phyloP scores from a whole-genome alignment of 2,888 invertebrate species.

The Zygaena filipendulae region DNA sequence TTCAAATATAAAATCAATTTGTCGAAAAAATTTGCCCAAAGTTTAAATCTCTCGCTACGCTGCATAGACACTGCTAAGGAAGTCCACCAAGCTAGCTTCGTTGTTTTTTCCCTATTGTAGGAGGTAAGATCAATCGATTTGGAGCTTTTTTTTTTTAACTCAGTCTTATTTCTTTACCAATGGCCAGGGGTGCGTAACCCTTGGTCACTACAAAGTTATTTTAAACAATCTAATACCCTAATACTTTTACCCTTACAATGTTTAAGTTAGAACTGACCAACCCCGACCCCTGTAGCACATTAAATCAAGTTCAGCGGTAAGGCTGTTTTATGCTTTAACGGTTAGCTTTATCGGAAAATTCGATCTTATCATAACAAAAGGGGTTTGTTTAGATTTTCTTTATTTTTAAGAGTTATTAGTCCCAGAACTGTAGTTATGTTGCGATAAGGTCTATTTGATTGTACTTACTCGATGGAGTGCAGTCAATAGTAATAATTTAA shows the following conservation, averaged over 20 bases:
- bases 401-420: conserved; percentile 56
- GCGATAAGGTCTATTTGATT: conserved; percentile 28
- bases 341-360: conserved; percentile 44
- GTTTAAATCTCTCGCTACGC: too few species aligned
- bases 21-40: too few species aligned
- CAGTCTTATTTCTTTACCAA: too few species aligned
- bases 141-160: too few species aligned
- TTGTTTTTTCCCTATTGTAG: too few species aligned
- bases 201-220: conserved; percentile 42
- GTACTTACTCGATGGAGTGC: too few species aligned
- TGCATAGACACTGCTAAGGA: too few species aligned
- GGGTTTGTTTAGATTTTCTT: conserved; percentile 42
- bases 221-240: conserved; percentile 47
- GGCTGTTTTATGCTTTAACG: conserved; percentile 32
- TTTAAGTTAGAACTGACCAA: conserved; percentile 39
- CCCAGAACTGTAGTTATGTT: conserved; percentile 39
- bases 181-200: conserved; percentile 34
- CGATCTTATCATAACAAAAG: conserved; percentile 37
- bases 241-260: conserved; percentile 15
- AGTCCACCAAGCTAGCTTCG: too few species aligned
- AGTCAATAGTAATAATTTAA: too few species aligned
- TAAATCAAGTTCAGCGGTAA: conserved; percentile 40
- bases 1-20: too few species aligned
- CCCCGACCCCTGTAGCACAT: conserved; percentile 36
- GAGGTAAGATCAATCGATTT: too few species aligned